These are phyloP conservation scores for Carabus problematicus DNA, from an alignment of 2,888 invertebrate species.

Conservation along the genomic window DNA sequence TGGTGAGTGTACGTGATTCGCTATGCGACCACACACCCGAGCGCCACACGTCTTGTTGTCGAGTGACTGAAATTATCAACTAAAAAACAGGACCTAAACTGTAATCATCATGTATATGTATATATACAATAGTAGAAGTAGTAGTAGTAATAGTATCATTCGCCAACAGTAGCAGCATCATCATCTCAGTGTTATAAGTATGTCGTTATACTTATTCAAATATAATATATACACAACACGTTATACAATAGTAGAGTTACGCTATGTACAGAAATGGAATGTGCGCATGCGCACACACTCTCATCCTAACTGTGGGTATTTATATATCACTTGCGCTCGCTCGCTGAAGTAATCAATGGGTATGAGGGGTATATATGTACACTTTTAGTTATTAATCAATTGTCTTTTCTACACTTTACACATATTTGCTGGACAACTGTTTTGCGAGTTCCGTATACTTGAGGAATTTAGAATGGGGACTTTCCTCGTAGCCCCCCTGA, in stretches of 20 bases:
- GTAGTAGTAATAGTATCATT: too few relatives aligned
- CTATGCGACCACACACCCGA: constrained; percentile 14
- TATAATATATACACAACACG: constrained; percentile 24
- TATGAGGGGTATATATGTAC: neutral
- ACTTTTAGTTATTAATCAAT: too few relatives aligned
- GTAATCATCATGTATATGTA: constrained; percentile 9
- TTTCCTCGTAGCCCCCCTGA: constrained; percentile 78
- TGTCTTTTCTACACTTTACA: constrained; percentile 69
- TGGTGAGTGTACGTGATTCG: constrained; percentile 3
- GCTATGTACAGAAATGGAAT: too few relatives aligned
- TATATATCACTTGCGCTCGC: constrained; percentile 16
- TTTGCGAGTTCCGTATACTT: constrained; percentile 99
- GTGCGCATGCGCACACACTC: constrained; percentile 14
- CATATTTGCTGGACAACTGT: constrained; percentile 96
- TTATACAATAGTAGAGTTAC: constrained; percentile 13
- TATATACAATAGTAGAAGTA: too few relatives aligned
- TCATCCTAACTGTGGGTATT: too few relatives aligned
- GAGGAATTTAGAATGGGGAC: constrained; percentile 95
- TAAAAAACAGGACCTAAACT: constrained; percentile 22
- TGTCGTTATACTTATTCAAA: too few relatives aligned
- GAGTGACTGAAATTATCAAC: constrained; percentile 31
- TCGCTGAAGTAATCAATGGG: neutral
- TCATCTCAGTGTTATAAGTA: too few relatives aligned
- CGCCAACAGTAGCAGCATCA: too few relatives aligned
- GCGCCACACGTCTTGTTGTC: constrained; percentile 25